These are phyloP conservation scores for Styela plicata DNA, from an alignment of 23 tunicate genomes.

Conservation along the genomic window DNA sequence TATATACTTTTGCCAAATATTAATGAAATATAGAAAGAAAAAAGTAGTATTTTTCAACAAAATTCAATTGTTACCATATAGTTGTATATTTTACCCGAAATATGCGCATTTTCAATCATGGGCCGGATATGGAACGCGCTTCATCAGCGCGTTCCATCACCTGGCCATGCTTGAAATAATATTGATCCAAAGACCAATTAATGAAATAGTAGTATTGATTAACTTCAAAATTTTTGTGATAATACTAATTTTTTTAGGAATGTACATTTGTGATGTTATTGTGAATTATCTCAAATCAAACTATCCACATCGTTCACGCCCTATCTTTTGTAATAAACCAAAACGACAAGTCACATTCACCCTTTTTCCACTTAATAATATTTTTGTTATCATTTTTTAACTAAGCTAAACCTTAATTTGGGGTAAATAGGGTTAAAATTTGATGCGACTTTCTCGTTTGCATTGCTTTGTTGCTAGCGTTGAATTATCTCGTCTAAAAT, in stretches of 20 bases:
- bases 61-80: not conserved
- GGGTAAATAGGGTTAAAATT: conserved; percentile 4
- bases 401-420: not conserved
- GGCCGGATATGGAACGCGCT: not conserved
- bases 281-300: no score
- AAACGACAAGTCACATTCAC: not conserved
- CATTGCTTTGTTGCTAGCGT: not conserved
- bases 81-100: no score
- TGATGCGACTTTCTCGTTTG: conserved; percentile 5
- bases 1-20: not conserved
- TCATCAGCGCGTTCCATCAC: not conserved
- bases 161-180: not conserved
- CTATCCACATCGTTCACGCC: not conserved
- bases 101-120: no score
- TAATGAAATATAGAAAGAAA: not conserved
- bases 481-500: not conserved
- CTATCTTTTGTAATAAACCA: not conserved
- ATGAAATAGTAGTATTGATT: not conserved
- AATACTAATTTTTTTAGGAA: not conserved
- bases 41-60: not conserved
- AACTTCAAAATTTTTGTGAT: not conserved
- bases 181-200: not conserved
- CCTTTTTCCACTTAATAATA: not conserved
- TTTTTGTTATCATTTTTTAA: not conserved
- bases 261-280: not conserved